Base-by-base conservation (phyloP, 2,797 vertebrate genomes). In the Enteromius thamalakanensis region DNA sequence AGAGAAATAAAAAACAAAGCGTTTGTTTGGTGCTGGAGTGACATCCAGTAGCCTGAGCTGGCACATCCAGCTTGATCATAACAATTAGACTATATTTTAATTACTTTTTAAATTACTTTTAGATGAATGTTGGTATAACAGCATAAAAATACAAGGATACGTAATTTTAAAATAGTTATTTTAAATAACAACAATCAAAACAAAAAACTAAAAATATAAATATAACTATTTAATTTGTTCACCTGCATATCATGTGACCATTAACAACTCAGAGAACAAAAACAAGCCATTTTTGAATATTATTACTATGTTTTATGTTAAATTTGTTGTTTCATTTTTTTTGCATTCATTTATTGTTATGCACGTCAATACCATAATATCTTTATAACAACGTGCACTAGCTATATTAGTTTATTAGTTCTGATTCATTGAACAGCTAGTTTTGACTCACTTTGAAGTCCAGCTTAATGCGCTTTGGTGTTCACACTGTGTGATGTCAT, bases 401-500 rank as follows among this genome's bases (percentile, higher is more conserved):
- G 21, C 12, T 40, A 10, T 55, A 40, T 10, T 12, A 37, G 32
- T 76, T 75, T 55, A 58, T 40, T 58, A 76, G 34, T 26, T 76
- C 34, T 42, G 12, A 76, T 40, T 75, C 32, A 40, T 15, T 10
- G 11, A 53, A 32, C 4, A 7, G 26, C 29, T 29, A 9, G 62
- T 34, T 8, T 34, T 34, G 62, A 34, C 32, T 65, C 29, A 17
- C 7, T 60, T 26, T 23, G 55, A 60, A 26, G 55, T 14, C 55
- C 74, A 9, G 4, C n/a, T 11, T 37, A 17, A 34, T 40, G 4
- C 21, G 40, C 17, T 26, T 69, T 53, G 14, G 2, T 65, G 64
- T 17, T 45, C 67, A 15, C 67, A 23, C 6, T 26, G 64, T 49
- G 76, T 14, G 40, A 78, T 65, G 60, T 64, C 76, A 78, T 9